Conservation (phyloP, 2,113 vertebrate species). For the Marcusenius ussheri region DNA sequence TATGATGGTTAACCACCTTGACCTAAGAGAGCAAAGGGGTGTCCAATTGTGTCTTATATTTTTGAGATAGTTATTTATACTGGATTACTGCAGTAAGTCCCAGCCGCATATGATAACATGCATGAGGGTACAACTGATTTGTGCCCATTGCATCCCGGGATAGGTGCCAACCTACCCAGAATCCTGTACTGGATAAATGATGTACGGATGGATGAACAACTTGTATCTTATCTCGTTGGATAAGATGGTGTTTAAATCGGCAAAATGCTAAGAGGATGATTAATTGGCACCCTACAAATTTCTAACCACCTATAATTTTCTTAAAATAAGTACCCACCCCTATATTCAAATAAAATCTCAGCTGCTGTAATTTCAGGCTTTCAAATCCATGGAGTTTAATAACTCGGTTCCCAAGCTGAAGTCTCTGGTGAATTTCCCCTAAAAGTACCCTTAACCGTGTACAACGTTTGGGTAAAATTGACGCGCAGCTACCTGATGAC, state of each 20-base stretch:
- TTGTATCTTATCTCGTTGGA: not conserved
- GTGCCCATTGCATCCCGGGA: not conserved
- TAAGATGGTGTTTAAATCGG: not conserved
- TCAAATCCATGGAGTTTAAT: not conserved
- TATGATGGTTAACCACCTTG: not conserved
- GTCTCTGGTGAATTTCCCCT: not conserved
- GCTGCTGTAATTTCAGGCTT: not conserved
- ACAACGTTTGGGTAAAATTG: not conserved
- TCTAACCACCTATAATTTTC: not conserved
- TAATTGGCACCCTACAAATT: not conserved
- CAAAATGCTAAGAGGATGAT: not conserved
- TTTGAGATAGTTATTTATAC: not conserved
- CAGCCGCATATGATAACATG: not conserved
- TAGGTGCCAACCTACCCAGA: not conserved
- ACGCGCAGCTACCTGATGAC: not conserved
- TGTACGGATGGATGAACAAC: not conserved
- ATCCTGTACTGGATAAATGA: not conserved
- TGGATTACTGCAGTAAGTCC: not conserved
- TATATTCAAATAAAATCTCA: not conserved
- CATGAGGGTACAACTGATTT: not conserved
- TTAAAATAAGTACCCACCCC: not conserved
- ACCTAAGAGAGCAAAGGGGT: not conserved
- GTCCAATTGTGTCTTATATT: not conserved
- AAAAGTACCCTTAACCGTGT: not conserved
- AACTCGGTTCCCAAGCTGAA: not conserved